A percentile compares a stretch with the other conserved stretches of the same genome.
Evolutionary conservation across 2,888 invertebrate species (phyloP).

Genomic region (Drosophila peninsularis): DNA sequence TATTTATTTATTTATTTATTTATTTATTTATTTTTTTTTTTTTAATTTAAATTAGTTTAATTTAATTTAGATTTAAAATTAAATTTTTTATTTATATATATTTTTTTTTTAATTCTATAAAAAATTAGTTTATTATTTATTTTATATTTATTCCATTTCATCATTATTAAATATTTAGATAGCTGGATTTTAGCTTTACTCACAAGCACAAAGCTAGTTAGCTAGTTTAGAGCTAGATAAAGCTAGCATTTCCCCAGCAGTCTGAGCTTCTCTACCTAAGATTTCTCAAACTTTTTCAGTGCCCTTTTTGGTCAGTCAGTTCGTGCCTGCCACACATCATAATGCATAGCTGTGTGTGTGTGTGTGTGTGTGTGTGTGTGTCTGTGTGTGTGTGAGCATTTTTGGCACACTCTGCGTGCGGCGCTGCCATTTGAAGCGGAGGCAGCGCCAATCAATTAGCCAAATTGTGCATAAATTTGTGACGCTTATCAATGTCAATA

Average conservation of each 20-base stretch:
- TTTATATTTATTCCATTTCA: no score
- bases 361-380: slow-evolving; percentile 1
- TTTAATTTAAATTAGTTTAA: no score
- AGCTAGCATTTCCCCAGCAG: not conserved
- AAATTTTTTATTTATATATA: no score
- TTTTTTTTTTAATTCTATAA: no score
- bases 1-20: no score
- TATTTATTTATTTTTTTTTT: no score
- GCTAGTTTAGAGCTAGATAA: not conserved
- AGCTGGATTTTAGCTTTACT: no score
- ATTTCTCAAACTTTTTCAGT: not conserved
- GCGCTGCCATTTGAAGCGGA: slow-evolving; percentile 49
- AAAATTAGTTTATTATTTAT: no score
- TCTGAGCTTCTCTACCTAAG: not conserved
- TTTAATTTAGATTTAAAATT: no score
- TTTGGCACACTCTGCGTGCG: slow-evolving; percentile 49
- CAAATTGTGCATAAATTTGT: slow-evolving; percentile 79
- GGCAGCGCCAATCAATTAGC: slow-evolving; percentile 74
- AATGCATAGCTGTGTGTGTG: not conserved
- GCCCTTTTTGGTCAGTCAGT: slow-evolving; percentile 2
- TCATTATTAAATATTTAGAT: no score
- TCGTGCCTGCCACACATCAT: slow-evolving; percentile 8
- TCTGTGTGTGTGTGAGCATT: slow-evolving; percentile 16
- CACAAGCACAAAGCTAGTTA: not conserved
- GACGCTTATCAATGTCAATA: slow-evolving; percentile 80